Base-by-base conservation (phyloP, 2,888 invertebrate species). In the Papilio protenor region DNA sequence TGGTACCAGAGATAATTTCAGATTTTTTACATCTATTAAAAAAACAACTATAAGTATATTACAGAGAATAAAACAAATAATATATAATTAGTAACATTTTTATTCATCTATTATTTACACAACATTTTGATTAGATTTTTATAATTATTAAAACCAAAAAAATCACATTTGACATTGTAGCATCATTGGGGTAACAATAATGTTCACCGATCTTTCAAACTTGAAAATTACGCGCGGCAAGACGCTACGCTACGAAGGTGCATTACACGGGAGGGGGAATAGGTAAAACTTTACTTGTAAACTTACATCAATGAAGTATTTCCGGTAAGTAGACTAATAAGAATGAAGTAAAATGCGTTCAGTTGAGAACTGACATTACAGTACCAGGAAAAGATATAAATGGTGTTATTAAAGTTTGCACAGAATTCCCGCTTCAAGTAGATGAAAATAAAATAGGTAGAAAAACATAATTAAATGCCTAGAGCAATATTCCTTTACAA, bases 301-400 rank as follows among this genome's bases (percentile, higher is more conserved):
- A 75, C 70, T 77, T 71, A 14, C 12, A 49, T 71, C 74, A 52
- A 52, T 61, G 52, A 77, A 77, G 70, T 75, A 71, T 49, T 49
- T 77, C 47, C 66, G 61, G 61, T 40, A 72, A 64, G 75, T 71
- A 75, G 72, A 61, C 40, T 70, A 55, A 73, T 75, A 71, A 78
- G 72, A 75, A 72, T 64, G 45, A 72, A 64, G 45, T 66, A 52
- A 23, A 47, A 55, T 57, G 75, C 16, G 40, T 61, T 8, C 2
- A 57, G 73, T 57, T 73, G 27, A 27, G 5, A 72, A 55, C 27
- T 55, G 11, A n/a, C 18, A 70, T 73, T 61, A 73, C 59, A 45
- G 59, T 57, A 10, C 18, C 21, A 33, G 21, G 40, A 59, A 40
- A 69, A 69, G 66, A 14, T 69, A 45, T 12, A 12, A 21, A 14